Conservation (phyloP, 2,113 vertebrate species). For the Nicator chloris region DNA sequence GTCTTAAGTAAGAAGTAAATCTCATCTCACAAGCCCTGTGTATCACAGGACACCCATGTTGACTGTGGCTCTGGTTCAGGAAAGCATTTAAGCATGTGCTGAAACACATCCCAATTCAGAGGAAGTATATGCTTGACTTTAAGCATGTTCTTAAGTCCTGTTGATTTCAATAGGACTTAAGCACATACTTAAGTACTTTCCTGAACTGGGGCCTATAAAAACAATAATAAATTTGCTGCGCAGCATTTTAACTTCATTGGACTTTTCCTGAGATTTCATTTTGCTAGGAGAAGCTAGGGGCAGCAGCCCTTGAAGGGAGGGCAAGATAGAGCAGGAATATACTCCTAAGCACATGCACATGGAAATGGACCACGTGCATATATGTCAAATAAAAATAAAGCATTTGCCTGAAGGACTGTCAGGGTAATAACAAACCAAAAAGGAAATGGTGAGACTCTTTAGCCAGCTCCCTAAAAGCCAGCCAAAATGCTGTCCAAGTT, state of each 20-base stretch:
- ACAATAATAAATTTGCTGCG: slow-evolving; percentile 6
- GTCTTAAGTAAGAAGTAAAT: slow-evolving; percentile 38
- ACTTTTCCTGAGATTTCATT: background rate
- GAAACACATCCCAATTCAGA: slow-evolving; percentile 38
- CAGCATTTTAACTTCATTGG: background rate
- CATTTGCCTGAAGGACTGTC: background rate
- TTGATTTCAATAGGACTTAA: slow-evolving; percentile 38
- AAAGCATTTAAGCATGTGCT: slow-evolving; percentile 52
- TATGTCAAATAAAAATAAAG: slow-evolving; percentile 9
- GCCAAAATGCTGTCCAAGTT: slow-evolving; percentile 34
- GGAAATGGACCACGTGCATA: background rate
- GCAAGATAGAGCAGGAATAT: background rate
- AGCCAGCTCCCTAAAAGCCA: slow-evolving; percentile 31
- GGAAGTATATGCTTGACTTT: slow-evolving; percentile 32
- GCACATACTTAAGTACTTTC: slow-evolving; percentile 38
- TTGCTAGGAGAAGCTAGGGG: background rate
- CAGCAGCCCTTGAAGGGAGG: background rate
- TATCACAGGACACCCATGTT: slow-evolving; percentile 6
- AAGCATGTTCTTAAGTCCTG: slow-evolving; percentile 37
- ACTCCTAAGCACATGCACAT: background rate
- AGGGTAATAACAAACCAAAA: slow-evolving; percentile 7
- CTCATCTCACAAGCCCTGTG: background rate
- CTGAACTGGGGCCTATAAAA: slow-evolving; percentile 8
- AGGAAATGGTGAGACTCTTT: slow-evolving; percentile 8
- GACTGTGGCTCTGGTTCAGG: slow-evolving; percentile 29